A percentile compares a stretch with the other conserved stretches of the same genome.
Evolutionary conservation across 2,888 invertebrate genomes (phyloP).

Genomic region (Perithous albicinctus): DNA sequence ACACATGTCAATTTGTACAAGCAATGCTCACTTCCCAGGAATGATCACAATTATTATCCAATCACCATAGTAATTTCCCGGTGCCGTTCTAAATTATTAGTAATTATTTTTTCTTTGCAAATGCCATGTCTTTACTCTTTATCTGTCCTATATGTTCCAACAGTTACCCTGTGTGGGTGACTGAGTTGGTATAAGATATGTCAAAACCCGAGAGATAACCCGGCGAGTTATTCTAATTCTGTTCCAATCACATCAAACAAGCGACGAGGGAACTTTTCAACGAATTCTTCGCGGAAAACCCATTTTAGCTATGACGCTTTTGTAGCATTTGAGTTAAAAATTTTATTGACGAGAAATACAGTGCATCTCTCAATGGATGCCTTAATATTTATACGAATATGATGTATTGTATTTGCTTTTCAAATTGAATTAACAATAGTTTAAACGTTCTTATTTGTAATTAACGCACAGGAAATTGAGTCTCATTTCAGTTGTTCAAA

Average conservation of each 20-base stretch:
- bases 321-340: not conserved
- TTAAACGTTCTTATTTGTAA: not conserved
- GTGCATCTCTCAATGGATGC: not conserved
- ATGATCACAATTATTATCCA: no score
- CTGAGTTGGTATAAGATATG: not conserved
- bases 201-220: constrained; percentile 51
- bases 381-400: not conserved
- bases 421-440: not conserved
- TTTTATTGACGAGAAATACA: constrained; percentile 2
- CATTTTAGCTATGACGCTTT: constrained; percentile 19
- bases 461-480: not conserved
- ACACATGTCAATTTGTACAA: no score
- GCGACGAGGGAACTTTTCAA: constrained; percentile 15
- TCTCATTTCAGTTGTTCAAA: not conserved
- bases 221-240: constrained; percentile 19
- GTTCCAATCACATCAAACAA: constrained; percentile 9
- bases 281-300: constrained; percentile 47
- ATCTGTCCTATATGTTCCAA: no score
- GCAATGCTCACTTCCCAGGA: no score
- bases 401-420: not conserved
- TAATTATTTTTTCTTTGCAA: no score
- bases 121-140: no score
- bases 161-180: not conserved
- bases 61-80: no score
- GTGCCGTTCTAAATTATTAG: no score